These are phyloP conservation scores for Drosophila prosaltans DNA, from an alignment of 1,140 invertebrate species.

Conservation along the genomic window DNA sequence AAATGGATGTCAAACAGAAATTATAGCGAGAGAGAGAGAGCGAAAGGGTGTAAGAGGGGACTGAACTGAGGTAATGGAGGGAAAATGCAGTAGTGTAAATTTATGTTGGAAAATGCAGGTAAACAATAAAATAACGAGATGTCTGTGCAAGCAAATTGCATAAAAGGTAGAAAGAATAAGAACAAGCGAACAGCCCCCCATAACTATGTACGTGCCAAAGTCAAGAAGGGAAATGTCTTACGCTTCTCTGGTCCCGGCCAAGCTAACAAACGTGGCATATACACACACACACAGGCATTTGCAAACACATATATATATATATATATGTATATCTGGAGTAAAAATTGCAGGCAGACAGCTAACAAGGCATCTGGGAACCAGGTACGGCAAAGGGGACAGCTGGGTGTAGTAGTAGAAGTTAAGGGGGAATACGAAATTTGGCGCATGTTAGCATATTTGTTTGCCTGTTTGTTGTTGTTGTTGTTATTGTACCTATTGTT, in stretches of 20 bases:
- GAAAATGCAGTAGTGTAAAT: constrained; percentile 27
- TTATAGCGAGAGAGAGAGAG: not conserved
- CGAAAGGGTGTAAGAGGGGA: not conserved
- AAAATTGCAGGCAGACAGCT: constrained; percentile 40
- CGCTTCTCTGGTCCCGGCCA: constrained; percentile 57
- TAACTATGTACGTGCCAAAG: constrained; percentile 62
- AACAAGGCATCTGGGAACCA: constrained; percentile 50
- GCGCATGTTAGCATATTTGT: constrained; percentile 67
- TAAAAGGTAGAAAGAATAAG: constrained; percentile 40
- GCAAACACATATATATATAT: constrained; percentile 42
- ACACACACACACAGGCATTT: constrained; percentile 11
- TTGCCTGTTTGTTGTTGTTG: constrained; percentile 39
- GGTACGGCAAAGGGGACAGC: constrained; percentile 3
- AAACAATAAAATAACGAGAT: constrained; percentile 80
- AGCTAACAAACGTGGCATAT: constrained; percentile 69
- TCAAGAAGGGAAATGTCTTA: constrained; percentile 75
- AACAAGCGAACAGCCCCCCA: constrained; percentile 22
- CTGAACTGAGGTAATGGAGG: not conserved
- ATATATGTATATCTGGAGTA: not conserved
- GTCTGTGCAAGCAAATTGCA: constrained; percentile 75
- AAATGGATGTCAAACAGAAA: constrained; percentile 9
- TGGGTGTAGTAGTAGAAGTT: not conserved
- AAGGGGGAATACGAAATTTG: constrained; percentile 38
- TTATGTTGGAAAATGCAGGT: constrained; percentile 60
- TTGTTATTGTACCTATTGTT: constrained; percentile 34